A percentile compares a stretch with the other conserved stretches of the same genome.
Evolutionary conservation across 2,113 vertebrate genomes (phyloP).

Genomic region (Edolisoma coerulescens): DNA sequence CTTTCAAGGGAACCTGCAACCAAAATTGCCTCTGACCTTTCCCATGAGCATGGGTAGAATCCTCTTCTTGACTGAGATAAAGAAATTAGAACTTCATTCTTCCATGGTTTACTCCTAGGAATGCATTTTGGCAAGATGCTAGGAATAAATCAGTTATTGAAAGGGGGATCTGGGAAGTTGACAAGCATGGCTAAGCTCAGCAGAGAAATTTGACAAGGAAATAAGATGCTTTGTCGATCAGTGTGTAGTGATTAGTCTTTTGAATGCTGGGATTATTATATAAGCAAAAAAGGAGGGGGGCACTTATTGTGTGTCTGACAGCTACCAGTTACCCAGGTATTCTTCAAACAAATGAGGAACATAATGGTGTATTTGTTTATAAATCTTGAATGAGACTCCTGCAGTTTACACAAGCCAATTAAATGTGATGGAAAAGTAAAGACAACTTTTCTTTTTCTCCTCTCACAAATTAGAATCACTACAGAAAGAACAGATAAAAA

Average conservation of each 20-base stretch:
- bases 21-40: slow-evolving; percentile 81
- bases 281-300: slow-evolving; percentile 67
- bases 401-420: slow-evolving; percentile 44
- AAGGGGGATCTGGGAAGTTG: slow-evolving; percentile 81
- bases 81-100: slow-evolving; percentile 79
- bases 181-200: slow-evolving; percentile 80
- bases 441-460: background rate
- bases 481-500: background rate
- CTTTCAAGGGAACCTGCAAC: slow-evolving; percentile 60
- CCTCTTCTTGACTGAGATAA: slow-evolving; percentile 70
- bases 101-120: slow-evolving; percentile 79
- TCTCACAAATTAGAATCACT: background rate
- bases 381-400: slow-evolving; percentile 11
- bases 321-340: slow-evolving; percentile 69
- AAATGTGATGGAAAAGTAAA: slow-evolving; percentile 39
- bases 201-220: slow-evolving; percentile 84
- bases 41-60: slow-evolving; percentile 70
- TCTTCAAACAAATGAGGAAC: slow-evolving; percentile 68
- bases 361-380: slow-evolving; percentile 72
- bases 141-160: slow-evolving; percentile 81
- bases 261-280: slow-evolving; percentile 84
- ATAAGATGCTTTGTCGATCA: slow-evolving; percentile 84
- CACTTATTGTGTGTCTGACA: slow-evolving; percentile 64
- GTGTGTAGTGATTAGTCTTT: slow-evolving; percentile 79
- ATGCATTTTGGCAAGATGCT: slow-evolving; percentile 77